Evolutionary conservation across 2,888 invertebrate species (phyloP).

Genomic region (Ptychoptera contaminata): DNA sequence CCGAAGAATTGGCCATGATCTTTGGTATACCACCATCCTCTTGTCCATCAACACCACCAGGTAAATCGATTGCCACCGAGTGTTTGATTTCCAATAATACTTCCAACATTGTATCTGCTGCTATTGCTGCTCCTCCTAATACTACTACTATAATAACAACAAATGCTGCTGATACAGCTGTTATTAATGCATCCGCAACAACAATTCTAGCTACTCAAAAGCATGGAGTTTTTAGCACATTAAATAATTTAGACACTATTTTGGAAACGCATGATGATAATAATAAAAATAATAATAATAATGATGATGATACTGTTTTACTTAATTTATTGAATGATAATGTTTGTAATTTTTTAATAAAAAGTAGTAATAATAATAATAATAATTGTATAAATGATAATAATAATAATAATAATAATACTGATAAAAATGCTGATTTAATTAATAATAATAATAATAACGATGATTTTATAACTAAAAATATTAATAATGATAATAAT

Average conservation of each 20-base stretch:
- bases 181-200: too few species aligned
- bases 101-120: conserved; percentile 11
- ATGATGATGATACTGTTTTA: conserved; percentile 12
- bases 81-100: conserved; percentile 6
- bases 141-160: conserved; percentile 8
- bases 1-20: conserved; percentile 46
- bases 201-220: too few species aligned
- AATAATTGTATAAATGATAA: too few species aligned
- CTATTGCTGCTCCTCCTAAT: conserved; percentile 12
- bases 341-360: too few species aligned
- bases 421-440: too few species aligned
- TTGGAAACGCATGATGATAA: conserved; percentile 5
- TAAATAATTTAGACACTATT: not conserved
- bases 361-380: too few species aligned
- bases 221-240: too few species aligned
- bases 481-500: too few species aligned
- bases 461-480: too few species aligned
- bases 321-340: too few species aligned
- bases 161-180: not conserved
- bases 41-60: conserved; percentile 14
- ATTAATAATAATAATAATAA: too few species aligned
- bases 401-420: too few species aligned
- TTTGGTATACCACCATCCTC: conserved; percentile 31
- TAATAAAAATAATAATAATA: conserved; percentile 7
- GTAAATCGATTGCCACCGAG: conserved; percentile 9